Percentiles rank a stretch among this genome's conserved stretches.
Conservation (phyloP, 2,888 invertebrate species). For the Biston betularia region DNA sequence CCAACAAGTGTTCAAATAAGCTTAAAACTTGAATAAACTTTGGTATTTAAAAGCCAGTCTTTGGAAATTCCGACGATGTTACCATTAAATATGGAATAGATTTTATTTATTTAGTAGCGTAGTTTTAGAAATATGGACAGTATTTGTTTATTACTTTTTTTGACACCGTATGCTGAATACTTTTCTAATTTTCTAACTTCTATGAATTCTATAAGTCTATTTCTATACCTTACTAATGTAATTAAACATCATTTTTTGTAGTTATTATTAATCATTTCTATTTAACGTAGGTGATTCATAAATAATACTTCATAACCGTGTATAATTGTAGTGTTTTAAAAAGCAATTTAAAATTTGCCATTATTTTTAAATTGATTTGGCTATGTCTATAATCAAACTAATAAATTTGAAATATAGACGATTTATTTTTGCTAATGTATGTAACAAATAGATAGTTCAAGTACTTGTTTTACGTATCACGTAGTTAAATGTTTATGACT, state of each 20-base stretch:
- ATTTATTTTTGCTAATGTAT: neutral
- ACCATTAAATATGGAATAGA: neutral
- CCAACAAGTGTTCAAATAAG: slow-evolving; percentile 30
- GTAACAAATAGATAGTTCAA: neutral
- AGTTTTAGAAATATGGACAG: neutral
- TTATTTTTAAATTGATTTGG: neutral
- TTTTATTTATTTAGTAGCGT: neutral
- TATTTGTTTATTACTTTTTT: too few species aligned
- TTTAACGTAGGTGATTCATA: neutral
- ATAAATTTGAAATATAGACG: neutral
- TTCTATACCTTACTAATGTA: neutral
- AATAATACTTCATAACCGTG: neutral
- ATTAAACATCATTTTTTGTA: neutral
- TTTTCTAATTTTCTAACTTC: slow-evolving; percentile 26
- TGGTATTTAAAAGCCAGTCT: slow-evolving; percentile 21
- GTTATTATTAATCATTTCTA: too few species aligned
- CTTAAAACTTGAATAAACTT: slow-evolving; percentile 21
- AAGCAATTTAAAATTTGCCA: neutral
- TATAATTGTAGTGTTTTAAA: neutral
- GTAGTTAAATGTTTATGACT: neutral
- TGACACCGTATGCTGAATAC: neutral
- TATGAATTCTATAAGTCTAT: too few species aligned
- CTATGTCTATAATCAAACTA: neutral
- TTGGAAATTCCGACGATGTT: slow-evolving; percentile 2
- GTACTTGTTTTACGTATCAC: too few species aligned